A percentile compares a stretch with the other conserved stretches of the same genome.
Conservation (phyloP, 2,113 vertebrate genomes). For the Papio anubis region DNA sequence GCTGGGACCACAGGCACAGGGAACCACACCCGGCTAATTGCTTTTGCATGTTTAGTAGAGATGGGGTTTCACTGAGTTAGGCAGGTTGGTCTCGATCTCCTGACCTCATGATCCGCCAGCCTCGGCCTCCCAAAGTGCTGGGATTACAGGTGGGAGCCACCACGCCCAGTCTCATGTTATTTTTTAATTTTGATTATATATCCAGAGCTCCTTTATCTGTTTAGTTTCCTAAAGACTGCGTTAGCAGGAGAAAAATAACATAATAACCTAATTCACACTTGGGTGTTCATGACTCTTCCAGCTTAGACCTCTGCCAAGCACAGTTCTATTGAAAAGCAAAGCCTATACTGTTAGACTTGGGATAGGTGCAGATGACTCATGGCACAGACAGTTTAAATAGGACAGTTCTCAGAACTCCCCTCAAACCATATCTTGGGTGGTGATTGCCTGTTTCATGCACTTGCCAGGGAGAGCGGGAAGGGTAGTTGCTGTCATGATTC, state of each 20-base stretch:
- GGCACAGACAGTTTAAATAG: background rate
- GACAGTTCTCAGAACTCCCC: background rate
- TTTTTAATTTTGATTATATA: background rate
- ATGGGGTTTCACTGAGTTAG: no score
- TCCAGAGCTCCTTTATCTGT: background rate
- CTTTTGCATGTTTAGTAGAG: no score
- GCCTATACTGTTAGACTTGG: background rate
- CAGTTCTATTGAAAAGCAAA: background rate
- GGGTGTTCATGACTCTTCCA: background rate
- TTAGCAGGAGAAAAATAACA: background rate
- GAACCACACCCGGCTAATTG: no score
- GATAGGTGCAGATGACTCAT: background rate
- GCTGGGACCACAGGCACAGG: no score
- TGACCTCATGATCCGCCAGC: no score
- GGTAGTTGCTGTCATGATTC: background rate
- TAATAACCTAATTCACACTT: background rate
- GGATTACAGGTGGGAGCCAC: no score
- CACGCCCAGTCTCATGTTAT: no score
- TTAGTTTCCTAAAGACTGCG: background rate
- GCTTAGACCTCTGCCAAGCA: background rate
- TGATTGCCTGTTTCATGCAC: background rate
- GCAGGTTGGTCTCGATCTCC: no score
- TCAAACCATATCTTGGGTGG: background rate
- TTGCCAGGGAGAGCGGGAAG: background rate
- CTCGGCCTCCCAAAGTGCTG: no score